phyloP scores from a whole-genome alignment of 2,113 vertebrate genomes.

The Progne subis region DNA sequence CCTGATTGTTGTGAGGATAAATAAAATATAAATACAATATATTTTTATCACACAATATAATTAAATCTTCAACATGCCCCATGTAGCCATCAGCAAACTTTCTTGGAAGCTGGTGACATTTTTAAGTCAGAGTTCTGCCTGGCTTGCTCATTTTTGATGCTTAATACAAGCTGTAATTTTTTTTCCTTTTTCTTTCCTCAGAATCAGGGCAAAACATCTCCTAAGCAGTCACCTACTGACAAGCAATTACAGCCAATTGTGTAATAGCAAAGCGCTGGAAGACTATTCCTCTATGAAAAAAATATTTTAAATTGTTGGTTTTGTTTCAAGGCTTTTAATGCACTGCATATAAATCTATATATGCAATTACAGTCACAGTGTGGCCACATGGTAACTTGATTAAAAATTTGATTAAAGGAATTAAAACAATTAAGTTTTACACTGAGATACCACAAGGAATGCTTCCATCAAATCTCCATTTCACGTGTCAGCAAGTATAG shows the following conservation, averaged over 20 bases:
- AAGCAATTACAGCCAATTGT: slow-evolving; percentile 16
- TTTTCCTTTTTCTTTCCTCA: not conserved
- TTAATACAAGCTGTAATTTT: not conserved
- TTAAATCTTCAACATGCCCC: not conserved
- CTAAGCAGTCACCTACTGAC: not conserved
- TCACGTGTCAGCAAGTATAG: not conserved
- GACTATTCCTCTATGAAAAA: not conserved
- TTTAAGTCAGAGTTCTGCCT: not conserved
- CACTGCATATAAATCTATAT: not conserved
- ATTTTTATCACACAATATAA: not conserved
- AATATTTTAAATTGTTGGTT: not conserved
- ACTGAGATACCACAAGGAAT: not conserved
- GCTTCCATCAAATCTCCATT: not conserved
- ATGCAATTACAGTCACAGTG: not conserved
- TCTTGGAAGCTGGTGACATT: not conserved
- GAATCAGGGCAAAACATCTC: not conserved
- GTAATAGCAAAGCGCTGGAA: not conserved
- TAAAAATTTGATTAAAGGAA: slow-evolving; percentile 9
- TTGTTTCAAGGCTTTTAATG: not conserved
- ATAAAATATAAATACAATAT: not conserved
- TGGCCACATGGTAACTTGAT: not conserved
- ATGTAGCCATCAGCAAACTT: not conserved
- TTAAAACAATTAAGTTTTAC: not conserved
- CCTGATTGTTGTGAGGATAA: not conserved
- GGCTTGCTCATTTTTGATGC: not conserved